phyloP scores from a whole-genome alignment of 2,797 vertebrate genomes.

The Sebastes nivosus region DNA sequence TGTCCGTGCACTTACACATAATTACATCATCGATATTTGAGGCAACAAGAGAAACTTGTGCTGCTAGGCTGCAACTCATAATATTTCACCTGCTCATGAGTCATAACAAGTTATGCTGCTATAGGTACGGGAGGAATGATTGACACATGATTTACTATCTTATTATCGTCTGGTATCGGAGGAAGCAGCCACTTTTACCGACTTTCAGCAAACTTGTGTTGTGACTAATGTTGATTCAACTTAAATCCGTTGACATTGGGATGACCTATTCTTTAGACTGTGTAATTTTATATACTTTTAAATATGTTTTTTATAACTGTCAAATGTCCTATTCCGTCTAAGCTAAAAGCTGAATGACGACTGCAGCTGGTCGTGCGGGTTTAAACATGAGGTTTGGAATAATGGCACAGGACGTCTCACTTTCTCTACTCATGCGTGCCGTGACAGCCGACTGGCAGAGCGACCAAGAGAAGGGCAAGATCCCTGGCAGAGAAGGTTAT shows the following conservation, averaged over 20 bases:
- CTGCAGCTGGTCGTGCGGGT: constrained; percentile 1
- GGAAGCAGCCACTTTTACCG: not conserved
- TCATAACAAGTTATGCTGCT: constrained; percentile 41
- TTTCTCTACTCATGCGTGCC: constrained; percentile 46
- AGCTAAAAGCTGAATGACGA: not conserved
- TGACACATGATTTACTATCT: not conserved
- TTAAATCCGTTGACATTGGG: not conserved
- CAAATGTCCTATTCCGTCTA: not conserved
- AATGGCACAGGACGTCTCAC: not conserved
- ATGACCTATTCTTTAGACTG: not conserved
- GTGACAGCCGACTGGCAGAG: constrained; percentile 38
- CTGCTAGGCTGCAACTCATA: constrained; percentile 45
- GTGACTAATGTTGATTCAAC: not conserved
- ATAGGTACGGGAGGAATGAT: constrained; percentile 22
- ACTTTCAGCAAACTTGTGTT: not conserved
- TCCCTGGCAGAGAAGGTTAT: constrained; percentile 59
- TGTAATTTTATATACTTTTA: not conserved
- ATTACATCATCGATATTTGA: constrained; percentile 71
- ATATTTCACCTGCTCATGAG: constrained; percentile 42
- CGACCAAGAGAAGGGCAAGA: constrained; percentile 42
- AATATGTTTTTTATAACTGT: not conserved
- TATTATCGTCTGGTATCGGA: constrained; percentile 45
- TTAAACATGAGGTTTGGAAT: constrained; percentile 28
- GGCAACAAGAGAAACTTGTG: constrained; percentile 49
- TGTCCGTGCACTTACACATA: constrained; percentile 58